Evolutionary conservation across 2,888 invertebrate genomes (phyloP).

Genomic region (Dione juno): DNA sequence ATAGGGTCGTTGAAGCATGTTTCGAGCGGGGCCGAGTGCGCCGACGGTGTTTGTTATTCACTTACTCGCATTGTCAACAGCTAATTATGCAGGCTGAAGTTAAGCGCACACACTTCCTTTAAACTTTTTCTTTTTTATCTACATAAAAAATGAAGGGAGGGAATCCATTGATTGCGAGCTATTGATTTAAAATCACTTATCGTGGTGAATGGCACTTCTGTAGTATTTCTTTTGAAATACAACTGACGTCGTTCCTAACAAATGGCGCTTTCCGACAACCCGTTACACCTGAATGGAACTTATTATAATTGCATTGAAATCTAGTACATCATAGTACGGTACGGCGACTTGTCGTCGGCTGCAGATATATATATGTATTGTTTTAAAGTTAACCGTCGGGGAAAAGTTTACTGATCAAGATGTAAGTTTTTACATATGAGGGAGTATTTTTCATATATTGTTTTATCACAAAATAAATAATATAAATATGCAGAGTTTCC

Average conservation of each 20-base stretch:
- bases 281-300: slow-evolving; percentile 44
- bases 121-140: slow-evolving; percentile 42
- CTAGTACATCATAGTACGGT: slow-evolving; percentile 44
- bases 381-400: slow-evolving; percentile 37
- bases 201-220: slow-evolving; percentile 40
- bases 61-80: slow-evolving; percentile 50
- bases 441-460: slow-evolving; percentile 2
- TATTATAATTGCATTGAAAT: slow-evolving; percentile 43
- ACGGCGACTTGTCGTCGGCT: slow-evolving; percentile 27
- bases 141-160: slow-evolving; percentile 40
- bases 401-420: slow-evolving; percentile 23
- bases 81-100: slow-evolving; percentile 48
- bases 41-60: slow-evolving; percentile 50
- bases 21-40: slow-evolving; percentile 43
- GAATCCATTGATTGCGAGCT: slow-evolving; percentile 43
- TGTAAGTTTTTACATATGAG: neutral
- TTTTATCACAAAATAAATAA: neutral
- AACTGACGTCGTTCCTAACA: slow-evolving; percentile 40
- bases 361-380: slow-evolving; percentile 36
- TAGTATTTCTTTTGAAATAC: slow-evolving; percentile 43
- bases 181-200: slow-evolving; percentile 45
- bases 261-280: slow-evolving; percentile 41
- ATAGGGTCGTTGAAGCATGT: slow-evolving; percentile 38
- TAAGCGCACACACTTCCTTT: slow-evolving; percentile 48
- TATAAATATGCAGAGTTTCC: no score